Evolutionary conservation across 2,888 invertebrate species (phyloP).

Genomic region (Lochmaea capreae): DNA sequence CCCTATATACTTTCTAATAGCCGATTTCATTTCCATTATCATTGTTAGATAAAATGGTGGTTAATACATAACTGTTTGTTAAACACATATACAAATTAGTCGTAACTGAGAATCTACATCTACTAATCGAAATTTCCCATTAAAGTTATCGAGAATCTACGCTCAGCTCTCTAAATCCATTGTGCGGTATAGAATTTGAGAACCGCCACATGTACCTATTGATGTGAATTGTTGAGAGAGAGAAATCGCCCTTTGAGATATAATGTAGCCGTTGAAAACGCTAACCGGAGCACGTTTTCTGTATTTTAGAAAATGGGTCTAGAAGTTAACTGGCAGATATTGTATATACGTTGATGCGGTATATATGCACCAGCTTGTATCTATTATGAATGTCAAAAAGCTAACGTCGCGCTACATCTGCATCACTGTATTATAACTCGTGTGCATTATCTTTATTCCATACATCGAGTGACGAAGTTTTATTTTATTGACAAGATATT

Average conservation of each 20-base stretch:
- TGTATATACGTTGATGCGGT: not conserved
- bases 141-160: not conserved
- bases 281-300: constrained; percentile 48
- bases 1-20: not conserved
- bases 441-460: not conserved
- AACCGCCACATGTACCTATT: constrained; percentile 45
- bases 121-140: not conserved
- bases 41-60: not conserved
- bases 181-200: constrained; percentile 41
- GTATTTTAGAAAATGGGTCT: constrained; percentile 49
- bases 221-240: constrained; percentile 51
- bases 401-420: not conserved
- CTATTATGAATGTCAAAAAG: constrained; percentile 4
- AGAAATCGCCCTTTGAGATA: constrained; percentile 47
- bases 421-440: not conserved
- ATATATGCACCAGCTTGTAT: constrained; percentile 5
- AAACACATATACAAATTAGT: not conserved
- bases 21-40: too few species aligned
- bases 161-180: constrained; percentile 1
- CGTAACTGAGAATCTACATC: not conserved
- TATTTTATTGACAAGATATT: not conserved
- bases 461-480: not conserved
- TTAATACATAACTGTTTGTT: not conserved
- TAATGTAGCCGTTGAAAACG: constrained; percentile 43
- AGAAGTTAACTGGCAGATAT: constrained; percentile 37